Conservation (phyloP, 2,113 vertebrate species). For the Taurulus bubalis region DNA sequence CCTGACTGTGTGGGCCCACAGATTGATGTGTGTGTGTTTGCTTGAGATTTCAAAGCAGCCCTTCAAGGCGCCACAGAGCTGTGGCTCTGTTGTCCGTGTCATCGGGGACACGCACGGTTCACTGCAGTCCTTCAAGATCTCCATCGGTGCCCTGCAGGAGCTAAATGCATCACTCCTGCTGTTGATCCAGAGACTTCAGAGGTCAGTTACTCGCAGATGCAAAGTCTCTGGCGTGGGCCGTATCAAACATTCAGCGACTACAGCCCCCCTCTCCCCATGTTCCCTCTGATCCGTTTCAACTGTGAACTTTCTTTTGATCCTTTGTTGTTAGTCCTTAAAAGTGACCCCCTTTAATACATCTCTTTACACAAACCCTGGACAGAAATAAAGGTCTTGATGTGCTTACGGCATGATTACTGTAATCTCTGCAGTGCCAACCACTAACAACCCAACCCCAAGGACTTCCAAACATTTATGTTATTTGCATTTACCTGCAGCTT, state of each 20-base stretch:
- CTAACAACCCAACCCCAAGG: constrained; percentile 2
- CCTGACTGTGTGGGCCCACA: neutral
- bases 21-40: constrained; percentile 5
- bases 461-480: neutral
- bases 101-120: constrained; percentile 21
- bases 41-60: constrained; percentile 49
- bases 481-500: constrained; percentile 29
- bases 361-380: neutral
- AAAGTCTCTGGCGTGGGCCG: constrained; percentile 44
- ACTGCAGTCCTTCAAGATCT: constrained; percentile 39
- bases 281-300: constrained; percentile 5
- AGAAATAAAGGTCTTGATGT: neutral
- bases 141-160: constrained; percentile 49
- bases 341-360: neutral
- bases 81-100: constrained; percentile 19
- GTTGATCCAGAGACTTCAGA: constrained; percentile 37
- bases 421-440: neutral
- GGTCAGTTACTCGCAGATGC: constrained; percentile 41
- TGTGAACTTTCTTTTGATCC: constrained; percentile 4
- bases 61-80: constrained; percentile 23
- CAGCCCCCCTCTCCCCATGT: neutral
- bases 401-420: constrained; percentile 5
- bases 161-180: constrained; percentile 21
- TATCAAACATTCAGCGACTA: constrained; percentile 52
- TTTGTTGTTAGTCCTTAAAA: constrained; percentile 3